These are phyloP conservation scores for Mus pahari DNA, from an alignment of 2,113 vertebrate genomes.

Conservation along the genomic window DNA sequence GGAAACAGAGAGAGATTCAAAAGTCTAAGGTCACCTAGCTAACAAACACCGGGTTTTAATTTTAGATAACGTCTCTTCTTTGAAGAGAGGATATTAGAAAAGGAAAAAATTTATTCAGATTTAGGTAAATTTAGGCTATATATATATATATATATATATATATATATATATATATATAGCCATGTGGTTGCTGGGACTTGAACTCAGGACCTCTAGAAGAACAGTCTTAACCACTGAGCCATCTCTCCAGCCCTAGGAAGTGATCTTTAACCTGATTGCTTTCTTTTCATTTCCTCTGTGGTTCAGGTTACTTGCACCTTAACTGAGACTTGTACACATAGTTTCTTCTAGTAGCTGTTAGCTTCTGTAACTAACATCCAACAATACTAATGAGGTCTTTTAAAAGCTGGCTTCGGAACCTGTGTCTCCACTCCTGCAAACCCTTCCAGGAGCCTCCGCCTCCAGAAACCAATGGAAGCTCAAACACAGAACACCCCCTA, in stretches of 20 bases:
- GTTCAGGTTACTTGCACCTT: not conserved
- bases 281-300: slow-evolving; percentile 50
- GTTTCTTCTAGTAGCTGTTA: not conserved
- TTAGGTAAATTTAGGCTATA: not conserved
- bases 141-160: too few relatives aligned
- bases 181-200: too few relatives aligned
- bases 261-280: not conserved
- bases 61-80: slow-evolving; percentile 13
- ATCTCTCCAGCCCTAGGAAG: not conserved
- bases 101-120: slow-evolving; percentile 42
- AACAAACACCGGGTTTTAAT: slow-evolving; percentile 41
- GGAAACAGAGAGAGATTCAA: slow-evolving; percentile 54
- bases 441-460: not conserved
- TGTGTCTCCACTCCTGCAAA: not conserved
- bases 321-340: not conserved
- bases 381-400: not conserved
- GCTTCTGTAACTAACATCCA: not conserved
- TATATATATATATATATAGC: too few relatives aligned
- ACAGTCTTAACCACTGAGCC: too few relatives aligned
- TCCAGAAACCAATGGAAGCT: not conserved
- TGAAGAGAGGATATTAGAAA: not conserved
- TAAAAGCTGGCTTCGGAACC: not conserved
- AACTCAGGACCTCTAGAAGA: too few relatives aligned
- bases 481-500: not conserved
- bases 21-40: not conserved